A percentile compares a stretch with the other conserved stretches of the same genome.
Evolutionary conservation across 2,113 vertebrate species (phyloP).

Genomic region (Anolis carolinensis): DNA sequence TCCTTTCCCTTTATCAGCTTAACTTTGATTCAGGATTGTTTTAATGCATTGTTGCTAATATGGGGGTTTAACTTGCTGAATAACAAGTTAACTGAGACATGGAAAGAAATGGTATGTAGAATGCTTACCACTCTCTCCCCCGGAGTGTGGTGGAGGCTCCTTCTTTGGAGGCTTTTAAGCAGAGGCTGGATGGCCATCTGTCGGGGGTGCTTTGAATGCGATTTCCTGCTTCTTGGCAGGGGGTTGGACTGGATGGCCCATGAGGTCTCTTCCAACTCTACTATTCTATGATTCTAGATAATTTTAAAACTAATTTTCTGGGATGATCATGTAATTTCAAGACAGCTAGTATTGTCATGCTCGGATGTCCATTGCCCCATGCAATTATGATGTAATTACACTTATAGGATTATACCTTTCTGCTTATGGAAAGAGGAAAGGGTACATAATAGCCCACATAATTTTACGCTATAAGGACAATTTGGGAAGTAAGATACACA

Average conservation of each 20-base stretch:
- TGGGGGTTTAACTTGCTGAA: background rate
- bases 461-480: background rate
- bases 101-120: background rate
- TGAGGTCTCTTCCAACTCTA: no score
- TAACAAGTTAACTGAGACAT: background rate
- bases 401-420: background rate
- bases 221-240: no score
- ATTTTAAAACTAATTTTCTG: constrained; percentile 38
- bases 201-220: no score
- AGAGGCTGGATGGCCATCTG: no score
- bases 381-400: constrained; percentile 8
- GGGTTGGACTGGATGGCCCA: no score
- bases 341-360: background rate
- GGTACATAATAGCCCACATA: background rate
- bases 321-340: background rate
- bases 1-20: background rate
- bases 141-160: no score
- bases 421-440: background rate
- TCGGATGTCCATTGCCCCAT: background rate
- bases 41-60: background rate
- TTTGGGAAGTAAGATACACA: background rate
- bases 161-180: no score
- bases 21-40: background rate
- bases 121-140: no score
- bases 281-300: no score